Conservation (phyloP, 2,797 vertebrate genomes). For the Macrochelys suwanniensis region DNA sequence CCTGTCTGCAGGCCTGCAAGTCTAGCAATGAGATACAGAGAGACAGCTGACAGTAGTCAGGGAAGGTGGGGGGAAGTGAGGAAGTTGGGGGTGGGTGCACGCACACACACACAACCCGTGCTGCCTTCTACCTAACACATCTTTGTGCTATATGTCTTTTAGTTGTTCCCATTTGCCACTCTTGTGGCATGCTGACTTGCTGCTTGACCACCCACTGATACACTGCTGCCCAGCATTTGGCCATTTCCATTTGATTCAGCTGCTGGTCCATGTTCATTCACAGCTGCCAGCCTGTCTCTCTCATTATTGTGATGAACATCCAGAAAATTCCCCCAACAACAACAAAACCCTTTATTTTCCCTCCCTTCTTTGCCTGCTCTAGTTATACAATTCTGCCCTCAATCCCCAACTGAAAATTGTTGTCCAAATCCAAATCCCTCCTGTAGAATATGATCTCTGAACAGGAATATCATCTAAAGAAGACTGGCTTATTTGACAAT, state of each 20-base stretch:
- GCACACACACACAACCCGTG: not conserved
- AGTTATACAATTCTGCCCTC: not conserved
- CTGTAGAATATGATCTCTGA: conserved; percentile 5
- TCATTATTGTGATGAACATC: not conserved
- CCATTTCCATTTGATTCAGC: not conserved
- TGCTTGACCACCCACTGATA: not conserved
- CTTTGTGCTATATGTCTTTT: not conserved
- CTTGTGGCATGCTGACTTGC: not conserved
- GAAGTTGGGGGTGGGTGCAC: not conserved
- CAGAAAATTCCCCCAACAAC: accelerated
- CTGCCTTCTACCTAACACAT: not conserved
- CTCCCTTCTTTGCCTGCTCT: not conserved
- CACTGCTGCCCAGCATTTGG: not conserved
- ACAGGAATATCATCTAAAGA: conserved; percentile 29
- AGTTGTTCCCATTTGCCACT: not conserved
- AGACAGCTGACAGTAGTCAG: not conserved
- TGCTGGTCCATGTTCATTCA: not conserved
- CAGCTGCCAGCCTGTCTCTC: not conserved
- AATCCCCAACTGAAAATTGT: not conserved
- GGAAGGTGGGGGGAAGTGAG: too few relatives aligned
- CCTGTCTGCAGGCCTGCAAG: too few relatives aligned
- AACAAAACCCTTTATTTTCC: not conserved
- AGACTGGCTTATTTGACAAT: conserved; percentile 12
- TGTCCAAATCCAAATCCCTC: not conserved
- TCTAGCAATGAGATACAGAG: not conserved